These are phyloP conservation scores for Blomia tropicalis DNA, from an alignment of 2,888 invertebrate species.

Conservation along the genomic window DNA sequence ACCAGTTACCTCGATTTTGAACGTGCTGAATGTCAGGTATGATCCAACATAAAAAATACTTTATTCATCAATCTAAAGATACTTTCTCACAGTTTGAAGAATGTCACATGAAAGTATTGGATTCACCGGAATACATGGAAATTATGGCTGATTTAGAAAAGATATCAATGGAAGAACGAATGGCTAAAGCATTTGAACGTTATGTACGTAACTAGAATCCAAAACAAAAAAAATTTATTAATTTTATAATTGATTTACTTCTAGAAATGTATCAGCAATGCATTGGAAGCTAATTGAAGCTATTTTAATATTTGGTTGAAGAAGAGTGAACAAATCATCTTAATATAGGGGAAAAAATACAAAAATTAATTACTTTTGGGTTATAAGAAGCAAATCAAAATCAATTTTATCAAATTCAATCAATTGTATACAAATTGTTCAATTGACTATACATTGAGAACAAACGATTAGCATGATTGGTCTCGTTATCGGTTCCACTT, in stretches of 20 bases:
- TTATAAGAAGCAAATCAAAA: too few species aligned
- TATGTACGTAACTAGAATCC: not conserved
- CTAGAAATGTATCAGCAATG: conserved; percentile 12
- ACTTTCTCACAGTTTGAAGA: not conserved
- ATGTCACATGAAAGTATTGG: conserved; percentile 3
- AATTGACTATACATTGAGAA: too few species aligned
- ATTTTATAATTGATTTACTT: not conserved
- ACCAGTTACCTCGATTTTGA: conserved; percentile 7
- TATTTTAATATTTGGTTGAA: too few species aligned
- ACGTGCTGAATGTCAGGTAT: conserved; percentile 1
- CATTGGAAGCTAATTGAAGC: not conserved
- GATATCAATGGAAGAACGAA: not conserved
- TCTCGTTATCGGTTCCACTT: too few species aligned
- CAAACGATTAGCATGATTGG: too few species aligned
- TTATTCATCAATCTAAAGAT: not conserved
- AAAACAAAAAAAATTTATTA: not conserved
- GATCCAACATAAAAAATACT: not conserved
- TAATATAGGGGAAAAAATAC: too few species aligned
- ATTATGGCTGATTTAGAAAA: not conserved
- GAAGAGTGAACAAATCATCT: too few species aligned
- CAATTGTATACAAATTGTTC: too few species aligned
- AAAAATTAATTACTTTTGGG: too few species aligned
- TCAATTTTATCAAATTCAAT: too few species aligned
- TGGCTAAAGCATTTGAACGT: not conserved
- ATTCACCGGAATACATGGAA: not conserved